Evolutionary conservation across 2,113 vertebrate species (phyloP).

Genomic region (Syrmaticus mikado): DNA sequence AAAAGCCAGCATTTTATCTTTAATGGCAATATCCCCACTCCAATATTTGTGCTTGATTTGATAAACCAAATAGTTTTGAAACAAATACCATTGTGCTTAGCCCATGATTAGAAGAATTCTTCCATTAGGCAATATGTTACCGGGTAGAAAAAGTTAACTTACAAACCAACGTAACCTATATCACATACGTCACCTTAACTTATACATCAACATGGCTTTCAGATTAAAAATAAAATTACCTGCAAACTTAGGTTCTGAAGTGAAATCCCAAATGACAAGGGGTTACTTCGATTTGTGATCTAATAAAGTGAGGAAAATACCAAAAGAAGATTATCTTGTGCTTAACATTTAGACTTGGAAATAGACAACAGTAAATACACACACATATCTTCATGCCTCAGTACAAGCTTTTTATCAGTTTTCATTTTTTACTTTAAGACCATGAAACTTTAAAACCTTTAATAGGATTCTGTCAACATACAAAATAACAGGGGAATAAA

Average conservation of each 20-base stretch:
- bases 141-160: neutral
- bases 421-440: neutral
- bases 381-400: neutral
- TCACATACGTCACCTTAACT: neutral
- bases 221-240: constrained; percentile 76
- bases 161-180: neutral
- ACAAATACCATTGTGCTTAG: neutral
- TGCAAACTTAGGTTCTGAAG: constrained; percentile 97
- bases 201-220: neutral
- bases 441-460: neutral
- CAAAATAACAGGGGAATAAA: neutral
- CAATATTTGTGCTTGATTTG: neutral
- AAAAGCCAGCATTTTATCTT: neutral
- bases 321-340: neutral
- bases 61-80: neutral
- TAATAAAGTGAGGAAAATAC: constrained; percentile 40
- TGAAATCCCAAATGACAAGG: constrained; percentile 94
- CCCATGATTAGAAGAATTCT: neutral
- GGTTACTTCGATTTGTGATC: constrained; percentile 90
- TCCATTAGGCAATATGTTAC: neutral
- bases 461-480: neutral
- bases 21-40: neutral
- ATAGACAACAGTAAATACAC: neutral
- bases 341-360: neutral
- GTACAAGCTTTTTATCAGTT: neutral